Conservation (phyloP, 2,888 invertebrate species). For the Physocephala rufipes region DNA sequence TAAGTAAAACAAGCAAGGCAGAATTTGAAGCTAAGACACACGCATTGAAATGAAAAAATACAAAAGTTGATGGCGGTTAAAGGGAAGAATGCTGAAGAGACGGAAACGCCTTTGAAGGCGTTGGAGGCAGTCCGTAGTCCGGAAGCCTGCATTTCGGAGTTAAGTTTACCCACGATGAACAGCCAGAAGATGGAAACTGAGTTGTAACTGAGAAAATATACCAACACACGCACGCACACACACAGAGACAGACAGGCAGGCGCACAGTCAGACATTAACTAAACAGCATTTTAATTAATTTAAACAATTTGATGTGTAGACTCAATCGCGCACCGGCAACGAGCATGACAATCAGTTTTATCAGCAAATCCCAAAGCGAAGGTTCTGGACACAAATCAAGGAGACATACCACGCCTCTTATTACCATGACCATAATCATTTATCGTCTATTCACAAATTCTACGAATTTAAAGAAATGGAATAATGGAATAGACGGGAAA, state of each 20-base stretch:
- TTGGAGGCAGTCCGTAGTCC: too few relatives aligned
- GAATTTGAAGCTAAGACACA: constrained; percentile 24
- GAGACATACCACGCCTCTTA: too few relatives aligned
- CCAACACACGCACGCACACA: neutral
- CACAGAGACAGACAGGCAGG: constrained; percentile 24
- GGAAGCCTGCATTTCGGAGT: too few relatives aligned
- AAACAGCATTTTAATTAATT: constrained; percentile 33
- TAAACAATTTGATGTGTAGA: constrained; percentile 14
- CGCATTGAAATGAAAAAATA: constrained; percentile 13
- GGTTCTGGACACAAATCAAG: too few relatives aligned
- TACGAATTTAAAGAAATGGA: constrained; percentile 15
- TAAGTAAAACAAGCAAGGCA: constrained; percentile 24
- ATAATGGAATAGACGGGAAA: too few relatives aligned
- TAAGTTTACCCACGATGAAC: too few relatives aligned
- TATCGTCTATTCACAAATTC: neutral
- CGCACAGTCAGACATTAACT: neutral
- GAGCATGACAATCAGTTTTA: neutral
- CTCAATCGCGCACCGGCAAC: neutral
- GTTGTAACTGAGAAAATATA: too few relatives aligned
- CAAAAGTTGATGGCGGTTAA: too few relatives aligned
- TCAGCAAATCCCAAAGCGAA: neutral
- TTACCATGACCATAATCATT: too few relatives aligned
- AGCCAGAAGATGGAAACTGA: too few relatives aligned
- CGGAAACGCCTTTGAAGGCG: too few relatives aligned
- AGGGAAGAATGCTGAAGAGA: constrained; percentile 26